Evolutionary conservation across 2,888 invertebrate genomes (phyloP), one percentile per base, ranked within the genome.

Genomic region (Argyra leucocephala): DNA sequence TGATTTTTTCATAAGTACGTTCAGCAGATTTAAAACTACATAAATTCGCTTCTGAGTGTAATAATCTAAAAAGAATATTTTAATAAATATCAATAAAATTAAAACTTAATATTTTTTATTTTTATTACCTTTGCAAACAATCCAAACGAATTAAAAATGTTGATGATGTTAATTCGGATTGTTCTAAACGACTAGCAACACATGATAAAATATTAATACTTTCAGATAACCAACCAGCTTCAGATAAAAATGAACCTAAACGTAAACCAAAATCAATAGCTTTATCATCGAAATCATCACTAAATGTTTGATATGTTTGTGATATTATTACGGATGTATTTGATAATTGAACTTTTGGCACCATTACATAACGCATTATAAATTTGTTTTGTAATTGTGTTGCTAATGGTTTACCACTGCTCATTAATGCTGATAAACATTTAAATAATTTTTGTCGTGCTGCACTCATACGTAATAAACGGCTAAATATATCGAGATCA

Each of bases 171-270:
- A 82, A 81, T 22, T 82, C 81, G 70, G 83, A 81, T 10, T 77
- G 75, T 67, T 82, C 79, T 75, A 90, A 88, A 64, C 91, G 78
- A 69, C 84, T 81, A 68, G 88, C 85, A 72, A 90, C 90, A 12
- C 85, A 81, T 58, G 84, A 77, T 70, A 93, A 81, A 64, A 94
- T 86, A 61, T 84, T 82, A 74, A 90, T 87, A 68, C 91, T 89
- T 74, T 91, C 89, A 69, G 83, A 82, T 76, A 89, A 89, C 91
- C 93, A 93, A 0, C 94, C 94, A 0, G 91, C 91, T 75, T 95
- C 95, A 75, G 88, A 89, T 5, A 95, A 84, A 81, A 96, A 96
- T 68, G 85, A 85, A 66, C 90, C 91, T 82, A 82, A 62, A 57
- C 77, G 74, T 64, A 79, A 66, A 12, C 79, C 80, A 67, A 77